A percentile compares a stretch with the other conserved stretches of the same genome.
Conservation (phyloP, 2,888 invertebrate genomes). For the Hirudinaria manillensis region DNA sequence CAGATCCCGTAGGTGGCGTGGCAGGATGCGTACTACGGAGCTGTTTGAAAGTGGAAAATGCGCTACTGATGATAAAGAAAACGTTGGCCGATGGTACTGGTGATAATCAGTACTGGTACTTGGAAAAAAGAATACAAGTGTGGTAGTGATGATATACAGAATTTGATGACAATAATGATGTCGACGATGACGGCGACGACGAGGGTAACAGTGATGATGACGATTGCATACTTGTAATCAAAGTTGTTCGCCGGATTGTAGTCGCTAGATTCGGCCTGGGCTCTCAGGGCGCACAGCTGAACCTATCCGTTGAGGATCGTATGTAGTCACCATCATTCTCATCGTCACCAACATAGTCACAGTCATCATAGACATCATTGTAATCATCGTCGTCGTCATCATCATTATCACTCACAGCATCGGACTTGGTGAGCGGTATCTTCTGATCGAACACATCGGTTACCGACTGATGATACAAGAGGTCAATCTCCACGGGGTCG, state of each 20-base stretch:
- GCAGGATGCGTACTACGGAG: constrained; percentile 61
- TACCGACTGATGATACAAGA: constrained; percentile 85
- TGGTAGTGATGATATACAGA: background rate
- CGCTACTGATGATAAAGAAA: constrained; percentile 3
- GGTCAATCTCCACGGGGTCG: constrained; percentile 84
- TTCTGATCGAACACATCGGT: constrained; percentile 83
- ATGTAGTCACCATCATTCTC: background rate
- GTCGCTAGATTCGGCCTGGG: constrained; percentile 84
- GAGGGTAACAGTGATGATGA: constrained; percentile 4
- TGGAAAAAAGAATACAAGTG: background rate
- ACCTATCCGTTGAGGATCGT: constrained; percentile 61
- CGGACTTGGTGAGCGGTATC: constrained; percentile 85
- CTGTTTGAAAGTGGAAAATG: constrained; percentile 42
- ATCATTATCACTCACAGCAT: constrained; percentile 68
- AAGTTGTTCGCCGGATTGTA: constrained; percentile 53
- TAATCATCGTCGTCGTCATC: background rate
- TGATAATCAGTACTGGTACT: background rate
- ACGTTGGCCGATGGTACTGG: background rate
- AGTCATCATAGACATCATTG: background rate
- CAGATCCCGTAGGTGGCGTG: constrained; percentile 71
- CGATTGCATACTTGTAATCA: constrained; percentile 47
- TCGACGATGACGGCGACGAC: background rate
- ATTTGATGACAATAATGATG: constrained; percentile 11
- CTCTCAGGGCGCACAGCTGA: constrained; percentile 86
- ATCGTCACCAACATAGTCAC: background rate